These are phyloP conservation scores for Phrynosoma platyrhinos DNA, from an alignment of 2,113 vertebrate species.

Conservation along the genomic window DNA sequence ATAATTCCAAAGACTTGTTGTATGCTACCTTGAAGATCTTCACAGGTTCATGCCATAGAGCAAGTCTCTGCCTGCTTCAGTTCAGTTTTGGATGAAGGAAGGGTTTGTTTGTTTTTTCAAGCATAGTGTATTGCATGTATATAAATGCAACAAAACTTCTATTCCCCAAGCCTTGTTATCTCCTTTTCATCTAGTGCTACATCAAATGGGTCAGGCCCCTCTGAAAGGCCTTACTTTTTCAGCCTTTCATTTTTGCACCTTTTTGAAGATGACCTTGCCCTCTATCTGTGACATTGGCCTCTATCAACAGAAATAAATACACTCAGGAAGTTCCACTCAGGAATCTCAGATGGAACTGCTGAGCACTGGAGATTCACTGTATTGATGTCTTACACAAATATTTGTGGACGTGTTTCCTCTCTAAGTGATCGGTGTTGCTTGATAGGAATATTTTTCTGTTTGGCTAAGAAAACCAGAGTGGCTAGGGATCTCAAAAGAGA, in stretches of 20 bases:
- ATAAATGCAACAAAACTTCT: too few species aligned
- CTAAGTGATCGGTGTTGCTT: conserved; percentile 61
- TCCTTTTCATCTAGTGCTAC: conserved; percentile 24
- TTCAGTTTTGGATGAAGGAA: background rate
- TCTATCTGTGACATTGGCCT: conserved; percentile 39
- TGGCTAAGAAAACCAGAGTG: conserved; percentile 49
- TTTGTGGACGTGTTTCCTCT: conserved; percentile 75
- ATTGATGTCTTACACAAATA: conserved; percentile 78
- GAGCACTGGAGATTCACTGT: conserved; percentile 71
- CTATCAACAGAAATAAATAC: conserved; percentile 31
- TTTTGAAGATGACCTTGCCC: conserved; percentile 28
- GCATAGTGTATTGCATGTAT: background rate
- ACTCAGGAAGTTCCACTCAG: conserved; percentile 63
- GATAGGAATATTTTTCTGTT: conserved; percentile 53
- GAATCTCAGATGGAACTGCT: conserved; percentile 67
- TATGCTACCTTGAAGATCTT: background rate
- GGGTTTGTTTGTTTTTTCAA: too few species aligned
- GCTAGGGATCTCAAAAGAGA: conserved; percentile 22
- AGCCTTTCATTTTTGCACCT: conserved; percentile 67
- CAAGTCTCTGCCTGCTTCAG: background rate
- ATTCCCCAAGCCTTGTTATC: background rate
- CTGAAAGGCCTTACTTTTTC: conserved; percentile 41
- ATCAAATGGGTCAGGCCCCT: conserved; percentile 22
- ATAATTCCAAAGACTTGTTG: background rate
- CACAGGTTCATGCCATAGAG: background rate